Percentiles rank a stretch among this genome's conserved stretches.
Evolutionary conservation across 1,140 invertebrate genomes (phyloP).

Genomic region (Drusus annulatus): DNA sequence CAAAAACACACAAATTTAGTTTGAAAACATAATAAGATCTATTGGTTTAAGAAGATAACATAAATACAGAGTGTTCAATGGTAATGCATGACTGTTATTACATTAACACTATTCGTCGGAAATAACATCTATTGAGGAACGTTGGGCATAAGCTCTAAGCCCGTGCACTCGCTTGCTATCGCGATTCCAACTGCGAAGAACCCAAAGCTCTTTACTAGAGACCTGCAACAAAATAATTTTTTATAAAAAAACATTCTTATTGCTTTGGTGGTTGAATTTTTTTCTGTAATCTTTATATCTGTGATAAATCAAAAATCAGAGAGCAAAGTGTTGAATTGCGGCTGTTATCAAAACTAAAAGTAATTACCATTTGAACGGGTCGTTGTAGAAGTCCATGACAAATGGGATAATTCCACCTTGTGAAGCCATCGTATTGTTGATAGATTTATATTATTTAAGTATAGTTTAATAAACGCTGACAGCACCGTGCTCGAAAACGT

Average conservation of each 20-base stretch:
- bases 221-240: conserved; percentile 70
- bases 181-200: conserved; percentile 78
- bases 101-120: neutral
- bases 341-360: neutral
- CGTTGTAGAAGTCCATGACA: conserved; percentile 52
- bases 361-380: conserved; percentile 56
- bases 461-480: too few species aligned
- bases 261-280: neutral
- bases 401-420: conserved; percentile 40
- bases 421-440: conserved; percentile 3
- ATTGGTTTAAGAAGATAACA: conserved; percentile 16
- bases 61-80: conserved; percentile 24
- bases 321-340: neutral
- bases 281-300: neutral
- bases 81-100: conserved; percentile 14
- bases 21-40: conserved; percentile 41
- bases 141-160: conserved; percentile 76
- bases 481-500: too few species aligned
- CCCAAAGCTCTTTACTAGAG: conserved; percentile 78
- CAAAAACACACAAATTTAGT: conserved; percentile 36
- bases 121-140: conserved; percentile 63
- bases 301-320: neutral
- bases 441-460: too few species aligned
- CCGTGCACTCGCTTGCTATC: conserved; percentile 78
- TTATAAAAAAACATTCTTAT: neutral